phyloP scores from a whole-genome alignment of 2,888 invertebrate genomes.

The Scaptodrosophila latifasciaeformis region DNA sequence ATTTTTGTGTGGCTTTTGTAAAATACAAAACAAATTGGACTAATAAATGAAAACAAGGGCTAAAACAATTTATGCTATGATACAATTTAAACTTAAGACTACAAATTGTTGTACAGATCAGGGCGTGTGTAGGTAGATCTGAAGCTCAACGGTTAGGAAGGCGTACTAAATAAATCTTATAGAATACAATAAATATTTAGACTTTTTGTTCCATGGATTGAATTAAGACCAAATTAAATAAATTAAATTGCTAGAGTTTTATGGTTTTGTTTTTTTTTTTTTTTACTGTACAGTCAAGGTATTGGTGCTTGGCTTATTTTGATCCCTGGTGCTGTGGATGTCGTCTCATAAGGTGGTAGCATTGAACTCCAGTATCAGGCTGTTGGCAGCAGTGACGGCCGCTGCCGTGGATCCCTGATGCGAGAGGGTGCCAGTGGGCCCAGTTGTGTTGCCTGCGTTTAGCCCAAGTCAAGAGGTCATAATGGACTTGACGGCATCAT shows the following conservation, averaged over 20 bases:
- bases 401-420: slow-evolving; percentile 25
- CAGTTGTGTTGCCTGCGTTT: slow-evolving; percentile 21
- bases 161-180: slow-evolving; percentile 37
- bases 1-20: slow-evolving; percentile 7
- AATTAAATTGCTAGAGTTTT: slow-evolving; percentile 25
- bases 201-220: not conserved
- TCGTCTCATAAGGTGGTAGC: slow-evolving; percentile 60
- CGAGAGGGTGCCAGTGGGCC: slow-evolving; percentile 20
- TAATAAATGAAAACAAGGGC: slow-evolving; percentile 54
- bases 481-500: slow-evolving; percentile 78
- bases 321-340: not conserved
- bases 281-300: slow-evolving; percentile 48
- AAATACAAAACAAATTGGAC: slow-evolving; percentile 57
- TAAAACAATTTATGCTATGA: slow-evolving; percentile 56
- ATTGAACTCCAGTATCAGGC: slow-evolving; percentile 70
- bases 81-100: slow-evolving; percentile 38
- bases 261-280: slow-evolving; percentile 5
- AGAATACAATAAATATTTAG: not conserved
- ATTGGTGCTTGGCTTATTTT: slow-evolving; percentile 17
- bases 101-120: slow-evolving; percentile 15
- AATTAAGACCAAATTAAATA: slow-evolving; percentile 23
- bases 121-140: no score
- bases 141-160: slow-evolving; percentile 34
- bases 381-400: slow-evolving; percentile 41
- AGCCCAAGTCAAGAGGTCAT: slow-evolving; percentile 76